These are phyloP conservation scores for Adineta ricciae DNA, from an alignment of 2,888 invertebrate species.

Conservation along the genomic window DNA sequence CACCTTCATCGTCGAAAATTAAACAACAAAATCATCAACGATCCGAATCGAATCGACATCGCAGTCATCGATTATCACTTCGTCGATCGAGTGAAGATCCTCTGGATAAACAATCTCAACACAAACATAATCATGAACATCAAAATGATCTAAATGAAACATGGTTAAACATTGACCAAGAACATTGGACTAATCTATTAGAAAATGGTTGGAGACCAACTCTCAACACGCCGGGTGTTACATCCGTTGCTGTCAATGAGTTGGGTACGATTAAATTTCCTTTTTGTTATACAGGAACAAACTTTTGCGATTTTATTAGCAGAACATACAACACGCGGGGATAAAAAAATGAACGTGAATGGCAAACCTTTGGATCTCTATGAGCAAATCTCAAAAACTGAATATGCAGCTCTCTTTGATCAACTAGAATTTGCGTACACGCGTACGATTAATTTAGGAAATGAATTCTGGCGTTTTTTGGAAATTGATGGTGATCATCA, in stretches of 20 bases:
- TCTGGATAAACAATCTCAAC: background rate
- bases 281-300: background rate
- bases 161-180: background rate
- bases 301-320: too few relatives aligned
- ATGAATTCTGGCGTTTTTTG: conserved; percentile 21
- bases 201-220: conserved; percentile 23
- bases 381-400: background rate
- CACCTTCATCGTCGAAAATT: background rate
- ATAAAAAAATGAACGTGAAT: background rate
- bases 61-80: background rate
- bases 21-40: background rate
- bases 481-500: background rate
- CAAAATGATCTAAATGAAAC: background rate
- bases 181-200: conserved; percentile 8
- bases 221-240: background rate
- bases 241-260: background rate
- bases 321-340: background rate
- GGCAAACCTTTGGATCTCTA: background rate
- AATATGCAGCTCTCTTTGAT: background rate
- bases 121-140: background rate
- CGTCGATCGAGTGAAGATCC: background rate
- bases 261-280: background rate
- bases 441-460: background rate
- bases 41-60: background rate
- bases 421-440: background rate